Conservation (phyloP, 2,113 vertebrate genomes). For the Rattus rattus region DNA sequence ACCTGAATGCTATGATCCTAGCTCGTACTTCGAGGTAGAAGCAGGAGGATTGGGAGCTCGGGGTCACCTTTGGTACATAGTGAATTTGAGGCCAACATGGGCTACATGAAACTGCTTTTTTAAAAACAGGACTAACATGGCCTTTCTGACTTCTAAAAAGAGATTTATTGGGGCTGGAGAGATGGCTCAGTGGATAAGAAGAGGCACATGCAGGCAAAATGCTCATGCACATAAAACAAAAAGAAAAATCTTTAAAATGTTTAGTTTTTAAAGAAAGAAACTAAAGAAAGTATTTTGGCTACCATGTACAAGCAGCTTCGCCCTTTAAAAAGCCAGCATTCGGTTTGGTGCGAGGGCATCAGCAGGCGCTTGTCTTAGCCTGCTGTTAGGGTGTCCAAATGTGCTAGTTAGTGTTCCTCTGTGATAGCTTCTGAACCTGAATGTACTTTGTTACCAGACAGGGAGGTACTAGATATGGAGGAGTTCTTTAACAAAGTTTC, state of each 20-base stretch:
- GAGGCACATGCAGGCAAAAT: background rate
- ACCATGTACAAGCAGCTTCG: background rate
- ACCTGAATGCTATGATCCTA: background rate
- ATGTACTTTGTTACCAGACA: background rate
- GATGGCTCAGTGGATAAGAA: background rate
- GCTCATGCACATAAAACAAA: background rate
- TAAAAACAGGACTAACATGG: background rate
- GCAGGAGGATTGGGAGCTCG: background rate
- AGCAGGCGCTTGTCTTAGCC: background rate
- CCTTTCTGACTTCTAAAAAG: conserved; percentile 35
- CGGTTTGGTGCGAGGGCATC: fast-evolving
- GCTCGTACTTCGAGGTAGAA: background rate
- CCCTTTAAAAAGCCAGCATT: background rate
- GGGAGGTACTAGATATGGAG: background rate
- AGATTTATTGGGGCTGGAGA: background rate
- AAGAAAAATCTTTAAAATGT: background rate
- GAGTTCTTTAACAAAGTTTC: background rate
- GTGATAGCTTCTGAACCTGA: background rate
- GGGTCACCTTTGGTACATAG: background rate
- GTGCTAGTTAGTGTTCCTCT: background rate
- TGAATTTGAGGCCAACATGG: background rate
- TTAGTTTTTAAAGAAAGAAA: background rate
- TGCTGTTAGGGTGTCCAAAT: background rate
- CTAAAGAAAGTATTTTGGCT: background rate
- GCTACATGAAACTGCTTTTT: background rate